phyloP scores from a whole-genome alignment of 2,888 invertebrate genomes.

The Spatulosminthurus flaviceps region DNA sequence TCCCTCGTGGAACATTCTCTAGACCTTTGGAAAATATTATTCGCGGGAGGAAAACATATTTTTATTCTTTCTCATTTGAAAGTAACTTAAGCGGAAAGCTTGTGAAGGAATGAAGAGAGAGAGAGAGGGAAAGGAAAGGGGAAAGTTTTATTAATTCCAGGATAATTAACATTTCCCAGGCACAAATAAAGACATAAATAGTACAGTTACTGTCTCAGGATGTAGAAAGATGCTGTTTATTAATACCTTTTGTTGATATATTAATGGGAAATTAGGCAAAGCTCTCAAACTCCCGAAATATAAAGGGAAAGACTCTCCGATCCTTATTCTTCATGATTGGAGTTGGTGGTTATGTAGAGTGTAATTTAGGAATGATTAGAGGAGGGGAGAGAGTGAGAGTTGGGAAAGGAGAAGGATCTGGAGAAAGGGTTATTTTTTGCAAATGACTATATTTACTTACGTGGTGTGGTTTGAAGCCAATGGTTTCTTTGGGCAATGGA shows the following conservation, averaged over 20 bases:
- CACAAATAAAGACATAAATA: neutral
- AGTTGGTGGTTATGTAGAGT: neutral
- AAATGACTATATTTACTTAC: neutral
- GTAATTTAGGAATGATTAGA: neutral
- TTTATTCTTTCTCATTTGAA: neutral
- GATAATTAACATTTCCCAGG: conserved; percentile 4
- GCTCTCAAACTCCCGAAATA: neutral
- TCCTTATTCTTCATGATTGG: neutral
- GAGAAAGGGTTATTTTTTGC: neutral
- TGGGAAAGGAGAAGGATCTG: too few species aligned
- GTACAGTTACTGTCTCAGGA: neutral
- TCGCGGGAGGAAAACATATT: neutral
- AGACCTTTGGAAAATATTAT: neutral
- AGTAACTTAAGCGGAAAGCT: neutral
- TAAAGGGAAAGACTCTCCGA: too few species aligned
- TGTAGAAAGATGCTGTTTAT: neutral
- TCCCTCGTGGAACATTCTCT: neutral
- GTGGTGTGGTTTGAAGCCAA: neutral
- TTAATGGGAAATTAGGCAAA: neutral
- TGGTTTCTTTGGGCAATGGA: neutral
- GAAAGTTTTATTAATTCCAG: conserved; percentile 2
- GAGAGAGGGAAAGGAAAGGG: neutral
- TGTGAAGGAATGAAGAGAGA: neutral
- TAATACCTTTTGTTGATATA: conserved; percentile 10
- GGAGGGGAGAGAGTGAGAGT: neutral